These are phyloP conservation scores for Diadophis punctatus DNA, from an alignment of 2,113 vertebrate species.

Conservation along the genomic window DNA sequence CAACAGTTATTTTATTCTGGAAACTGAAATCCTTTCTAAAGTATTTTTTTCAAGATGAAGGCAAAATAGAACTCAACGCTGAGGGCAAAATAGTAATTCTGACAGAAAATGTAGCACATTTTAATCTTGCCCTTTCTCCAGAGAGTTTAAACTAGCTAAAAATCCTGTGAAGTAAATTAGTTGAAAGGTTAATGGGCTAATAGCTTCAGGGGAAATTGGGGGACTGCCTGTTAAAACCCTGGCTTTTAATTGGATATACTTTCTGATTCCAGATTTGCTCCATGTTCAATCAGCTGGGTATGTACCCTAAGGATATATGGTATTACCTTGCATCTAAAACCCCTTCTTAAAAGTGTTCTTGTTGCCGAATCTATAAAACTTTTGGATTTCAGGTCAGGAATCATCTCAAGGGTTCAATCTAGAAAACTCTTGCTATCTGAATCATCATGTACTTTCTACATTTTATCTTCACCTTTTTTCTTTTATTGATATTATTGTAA, in stretches of 20 bases:
- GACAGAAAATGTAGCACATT: background rate
- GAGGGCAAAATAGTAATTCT: background rate
- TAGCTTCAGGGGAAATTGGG: background rate
- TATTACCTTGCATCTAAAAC: background rate
- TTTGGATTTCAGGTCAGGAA: background rate
- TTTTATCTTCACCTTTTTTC: background rate
- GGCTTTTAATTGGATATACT: background rate
- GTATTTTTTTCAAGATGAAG: background rate
- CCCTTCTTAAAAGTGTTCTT: background rate
- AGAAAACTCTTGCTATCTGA: background rate
- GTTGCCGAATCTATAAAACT: background rate
- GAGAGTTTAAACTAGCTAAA: background rate
- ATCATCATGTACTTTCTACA: background rate
- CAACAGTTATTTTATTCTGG: background rate
- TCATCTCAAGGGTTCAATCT: background rate
- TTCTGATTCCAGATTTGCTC: background rate
- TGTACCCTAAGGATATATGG: background rate
- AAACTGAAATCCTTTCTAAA: background rate
- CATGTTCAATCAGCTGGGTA: background rate
- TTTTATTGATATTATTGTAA: background rate
- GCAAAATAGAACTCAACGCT: background rate
- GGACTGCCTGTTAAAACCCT: background rate
- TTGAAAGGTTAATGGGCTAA: background rate
- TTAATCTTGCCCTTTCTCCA: background rate
- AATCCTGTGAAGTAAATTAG: background rate